phyloP scores from a whole-genome alignment of 2,113 vertebrate genomes.

The Scytalopus superciliaris region DNA sequence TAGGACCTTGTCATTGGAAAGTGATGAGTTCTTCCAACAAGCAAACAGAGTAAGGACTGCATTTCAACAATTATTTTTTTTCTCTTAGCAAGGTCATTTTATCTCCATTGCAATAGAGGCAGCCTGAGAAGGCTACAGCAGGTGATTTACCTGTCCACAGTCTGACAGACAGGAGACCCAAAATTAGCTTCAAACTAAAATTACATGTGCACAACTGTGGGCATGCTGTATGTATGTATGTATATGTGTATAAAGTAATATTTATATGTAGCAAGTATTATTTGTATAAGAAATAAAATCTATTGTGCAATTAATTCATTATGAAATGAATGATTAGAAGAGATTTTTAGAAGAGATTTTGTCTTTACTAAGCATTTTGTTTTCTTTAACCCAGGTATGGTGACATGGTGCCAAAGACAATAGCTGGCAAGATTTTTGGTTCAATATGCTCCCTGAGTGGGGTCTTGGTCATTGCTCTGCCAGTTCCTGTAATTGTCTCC shows the following conservation, averaged over 20 bases:
- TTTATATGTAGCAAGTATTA: neutral
- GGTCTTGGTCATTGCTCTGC: conserved; percentile 94
- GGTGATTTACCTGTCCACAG: neutral
- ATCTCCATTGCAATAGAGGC: neutral
- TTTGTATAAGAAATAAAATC: neutral
- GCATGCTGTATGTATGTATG: neutral
- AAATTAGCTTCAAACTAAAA: neutral
- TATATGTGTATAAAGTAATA: neutral
- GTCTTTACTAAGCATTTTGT: neutral
- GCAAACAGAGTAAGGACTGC: neutral
- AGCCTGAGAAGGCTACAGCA: neutral
- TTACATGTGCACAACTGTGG: neutral
- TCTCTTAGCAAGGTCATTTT: neutral
- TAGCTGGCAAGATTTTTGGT: conserved; percentile 95
- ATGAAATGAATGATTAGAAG: neutral
- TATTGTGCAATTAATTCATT: neutral
- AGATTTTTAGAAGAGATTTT: neutral
- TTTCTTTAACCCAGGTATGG: conserved; percentile 83
- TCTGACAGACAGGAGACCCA: neutral
- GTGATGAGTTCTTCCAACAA: neutral
- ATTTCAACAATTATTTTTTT: neutral
- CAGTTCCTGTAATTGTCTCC: conserved; percentile 96
- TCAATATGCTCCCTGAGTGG: conserved; percentile 95
- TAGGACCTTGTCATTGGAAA: neutral
- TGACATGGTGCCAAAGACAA: conserved; percentile 98